A percentile compares a stretch with the other conserved stretches of the same genome.
Conservation (phyloP, 35 echinoderm and acorn worm species). For the Holothuria glaberrima region DNA sequence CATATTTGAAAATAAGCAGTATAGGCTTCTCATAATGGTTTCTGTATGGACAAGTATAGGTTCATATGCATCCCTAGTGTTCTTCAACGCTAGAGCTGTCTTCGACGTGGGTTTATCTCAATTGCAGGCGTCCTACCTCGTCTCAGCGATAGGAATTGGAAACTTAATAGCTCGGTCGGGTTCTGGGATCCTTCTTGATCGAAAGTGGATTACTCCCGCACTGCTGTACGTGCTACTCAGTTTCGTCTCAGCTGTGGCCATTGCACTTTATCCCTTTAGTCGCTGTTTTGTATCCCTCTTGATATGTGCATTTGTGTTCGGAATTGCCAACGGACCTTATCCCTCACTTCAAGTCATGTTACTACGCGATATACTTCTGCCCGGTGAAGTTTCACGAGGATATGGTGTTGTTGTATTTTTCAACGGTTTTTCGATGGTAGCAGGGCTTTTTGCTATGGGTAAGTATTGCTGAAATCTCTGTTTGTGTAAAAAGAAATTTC, state of each 20-base stretch:
- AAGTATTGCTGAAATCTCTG: neutral
- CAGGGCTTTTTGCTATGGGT: conserved; percentile 28
- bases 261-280: neutral
- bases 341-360: conserved; percentile 8
- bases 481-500: too few species aligned
- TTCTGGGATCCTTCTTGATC: conserved; percentile 19
- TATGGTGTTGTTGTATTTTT: conserved; percentile 24
- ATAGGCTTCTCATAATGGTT: neutral
- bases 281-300: neutral
- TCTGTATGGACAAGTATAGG: conserved; percentile 28
- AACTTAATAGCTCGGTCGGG: neutral
- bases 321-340: conserved; percentile 26
- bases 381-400: conserved; percentile 1
- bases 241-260: neutral
- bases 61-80: conserved; percentile 4
- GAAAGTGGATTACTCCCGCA: neutral
- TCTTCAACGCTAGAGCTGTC: conserved; percentile 21
- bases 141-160: conserved; percentile 23
- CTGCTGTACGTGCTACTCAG: neutral
- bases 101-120: conserved; percentile 38
- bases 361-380: neutral
- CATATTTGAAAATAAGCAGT: conserved; percentile 16
- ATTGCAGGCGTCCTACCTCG: conserved; percentile 8
- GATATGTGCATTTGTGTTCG: neutral
- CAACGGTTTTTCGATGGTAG: conserved; percentile 27